Evolutionary conservation across 2,113 vertebrate genomes (phyloP).

Genomic region (Peromyscus polionotus): DNA sequence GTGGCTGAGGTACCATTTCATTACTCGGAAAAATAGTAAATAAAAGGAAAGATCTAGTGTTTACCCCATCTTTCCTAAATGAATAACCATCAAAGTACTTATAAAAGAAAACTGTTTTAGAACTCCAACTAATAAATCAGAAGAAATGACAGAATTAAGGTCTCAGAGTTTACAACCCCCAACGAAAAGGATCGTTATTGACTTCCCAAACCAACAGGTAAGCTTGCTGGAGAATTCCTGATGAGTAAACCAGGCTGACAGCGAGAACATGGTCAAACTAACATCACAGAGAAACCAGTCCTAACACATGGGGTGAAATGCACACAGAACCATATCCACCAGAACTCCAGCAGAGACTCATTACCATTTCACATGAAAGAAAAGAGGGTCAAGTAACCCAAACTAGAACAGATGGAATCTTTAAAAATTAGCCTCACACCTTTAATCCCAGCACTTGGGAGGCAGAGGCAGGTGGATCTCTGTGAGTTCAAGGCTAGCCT

Average conservation of each 20-base stretch:
- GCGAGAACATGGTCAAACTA: slow-evolving; percentile 8
- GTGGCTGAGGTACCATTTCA: not conserved
- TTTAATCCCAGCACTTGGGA: no score
- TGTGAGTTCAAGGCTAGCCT: no score
- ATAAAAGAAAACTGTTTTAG: not conserved
- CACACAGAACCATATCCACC: not conserved
- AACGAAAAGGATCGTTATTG: slow-evolving; percentile 24
- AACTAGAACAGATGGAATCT: not conserved
- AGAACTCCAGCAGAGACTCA: not conserved
- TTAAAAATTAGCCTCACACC: not conserved
- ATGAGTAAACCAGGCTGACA: slow-evolving; percentile 2
- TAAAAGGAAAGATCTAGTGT: slow-evolving; percentile 28
- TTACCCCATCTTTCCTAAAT: not conserved
- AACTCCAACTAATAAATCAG: slow-evolving; percentile 24
- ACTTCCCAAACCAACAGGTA: not conserved
- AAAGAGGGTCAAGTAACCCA: not conserved
- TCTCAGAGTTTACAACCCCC: slow-evolving; percentile 24
- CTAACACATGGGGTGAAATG: not conserved
- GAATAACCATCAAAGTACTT: not conserved
- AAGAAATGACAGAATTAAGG: slow-evolving; percentile 20
- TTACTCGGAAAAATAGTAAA: slow-evolving; percentile 50
- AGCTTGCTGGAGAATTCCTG: not conserved
- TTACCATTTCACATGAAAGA: slow-evolving; percentile 13
- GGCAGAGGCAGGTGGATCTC: no score
- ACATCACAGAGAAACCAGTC: slow-evolving; percentile 32